Evolutionary conservation across 2,888 invertebrate genomes (phyloP).

Genomic region (Allolobophora icterica): DNA sequence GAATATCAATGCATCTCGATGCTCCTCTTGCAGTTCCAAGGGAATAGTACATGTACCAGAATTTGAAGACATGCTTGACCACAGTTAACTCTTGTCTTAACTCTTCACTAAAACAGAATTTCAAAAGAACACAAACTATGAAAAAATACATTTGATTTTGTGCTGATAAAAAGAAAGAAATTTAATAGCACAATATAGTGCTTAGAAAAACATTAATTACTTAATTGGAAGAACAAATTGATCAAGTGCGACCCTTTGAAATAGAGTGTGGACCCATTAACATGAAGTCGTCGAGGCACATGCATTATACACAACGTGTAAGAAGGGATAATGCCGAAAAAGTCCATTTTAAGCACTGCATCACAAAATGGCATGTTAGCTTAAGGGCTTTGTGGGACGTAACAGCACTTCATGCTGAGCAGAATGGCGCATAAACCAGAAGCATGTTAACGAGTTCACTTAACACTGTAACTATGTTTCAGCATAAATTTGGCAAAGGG

Average conservation of each 20-base stretch:
- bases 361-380: too few species aligned
- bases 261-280: not conserved
- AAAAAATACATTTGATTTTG: not conserved
- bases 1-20: not conserved
- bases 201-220: not conserved
- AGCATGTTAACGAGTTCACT: too few species aligned
- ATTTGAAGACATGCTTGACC: not conserved
- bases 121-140: too few species aligned
- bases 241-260: not conserved
- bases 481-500: too few species aligned
- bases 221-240: not conserved
- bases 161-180: not conserved
- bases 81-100: not conserved
- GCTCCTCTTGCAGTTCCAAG: not conserved
- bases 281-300: too few species aligned
- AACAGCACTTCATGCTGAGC: too few species aligned
- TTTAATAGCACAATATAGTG: not conserved
- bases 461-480: too few species aligned
- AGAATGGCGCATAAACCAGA: too few species aligned
- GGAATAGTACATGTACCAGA: not conserved
- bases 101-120: not conserved
- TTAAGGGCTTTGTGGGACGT: too few species aligned
- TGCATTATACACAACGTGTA: too few species aligned
- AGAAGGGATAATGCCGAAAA: too few species aligned
- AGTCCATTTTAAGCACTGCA: too few species aligned